Evolutionary conservation across 2,888 invertebrate genomes (phyloP), one percentile per base, ranked within the genome.

Genomic region (Nematopogon swammerdamellus): DNA sequence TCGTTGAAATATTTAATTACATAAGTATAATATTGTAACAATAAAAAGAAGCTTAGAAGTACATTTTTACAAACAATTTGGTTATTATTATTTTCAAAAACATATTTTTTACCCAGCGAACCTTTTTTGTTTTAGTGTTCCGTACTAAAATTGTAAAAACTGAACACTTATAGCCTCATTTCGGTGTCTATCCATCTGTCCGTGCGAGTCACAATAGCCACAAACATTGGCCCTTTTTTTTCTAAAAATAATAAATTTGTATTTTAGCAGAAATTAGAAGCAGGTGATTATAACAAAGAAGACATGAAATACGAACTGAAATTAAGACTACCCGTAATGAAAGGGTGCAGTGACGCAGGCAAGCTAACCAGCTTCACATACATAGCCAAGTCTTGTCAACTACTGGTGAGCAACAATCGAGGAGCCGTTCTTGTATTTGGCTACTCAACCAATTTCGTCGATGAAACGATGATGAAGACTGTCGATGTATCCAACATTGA

Each of bases 361-460:
- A 62, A 57, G 16, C 63, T 82, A 3, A 80, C 77, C 2, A 74
- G 76, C 52, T 82, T 80, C 53, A 76, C 81, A 1, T 85, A 82
- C 57, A 69, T 84, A 1, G 59, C 66, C 2, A 62, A 64, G 5
- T 77, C 80, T 1, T 66, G 76, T 16, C 81, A 81, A 60, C 70
- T 79, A 17, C 65, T 84, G 18, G 82, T 81, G 4, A 73, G 65
- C 1, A 81, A 81, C 1, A 70, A 60, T 20, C 68, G 72, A 6
- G 85, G 85, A 0, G 68, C 63, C 14, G 65, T 83, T 2, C 55
- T 82, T 1, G 60, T 83, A 11, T 85, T 77, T 56, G 79, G 82
- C 1, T 81, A 79, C 56, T 68, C 72, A 1, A 63, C 82, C 16
- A 77, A 77, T 52, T 67, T 67, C 19, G 64, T 67, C 25, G 57